These are phyloP conservation scores for Microcebus griseorufus DNA, from an alignment of 2,113 vertebrate species.

Conservation along the genomic window DNA sequence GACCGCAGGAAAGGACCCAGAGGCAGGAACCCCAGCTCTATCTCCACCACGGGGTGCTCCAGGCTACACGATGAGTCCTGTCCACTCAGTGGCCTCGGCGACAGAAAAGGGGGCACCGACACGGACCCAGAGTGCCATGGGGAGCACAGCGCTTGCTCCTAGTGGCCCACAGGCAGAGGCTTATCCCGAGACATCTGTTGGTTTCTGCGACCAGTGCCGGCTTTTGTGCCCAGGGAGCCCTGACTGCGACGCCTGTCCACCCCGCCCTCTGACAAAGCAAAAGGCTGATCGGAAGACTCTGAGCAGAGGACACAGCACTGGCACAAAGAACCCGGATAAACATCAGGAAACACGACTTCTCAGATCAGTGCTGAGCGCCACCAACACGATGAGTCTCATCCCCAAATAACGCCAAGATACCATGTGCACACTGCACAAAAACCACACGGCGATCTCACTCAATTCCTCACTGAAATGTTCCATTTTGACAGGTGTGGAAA, in stretches of 20 bases:
- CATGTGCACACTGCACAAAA: accelerated
- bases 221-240: not conserved
- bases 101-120: not conserved
- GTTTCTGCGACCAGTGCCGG: too few relatives aligned
- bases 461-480: not conserved
- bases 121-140: too few relatives aligned
- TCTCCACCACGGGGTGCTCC: not conserved
- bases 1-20: not conserved
- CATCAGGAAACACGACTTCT: not conserved
- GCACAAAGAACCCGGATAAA: not conserved
- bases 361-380: not conserved
- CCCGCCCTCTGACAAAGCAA: not conserved
- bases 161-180: not conserved
- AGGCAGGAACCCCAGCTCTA: too few relatives aligned
- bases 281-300: not conserved
- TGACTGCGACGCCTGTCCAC: not conserved
- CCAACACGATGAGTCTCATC: not conserved
- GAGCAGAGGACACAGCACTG: not conserved
- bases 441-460: accelerated
- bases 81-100: not conserved
- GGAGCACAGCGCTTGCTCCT: not conserved
- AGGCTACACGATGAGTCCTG: not conserved
- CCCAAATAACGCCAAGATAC: not conserved
- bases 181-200: too few relatives aligned
- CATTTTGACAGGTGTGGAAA: not conserved